A percentile compares a stretch with the other conserved stretches of the same genome.
Conservation (phyloP, 2,888 invertebrate genomes). For the Mantis religiosa region DNA sequence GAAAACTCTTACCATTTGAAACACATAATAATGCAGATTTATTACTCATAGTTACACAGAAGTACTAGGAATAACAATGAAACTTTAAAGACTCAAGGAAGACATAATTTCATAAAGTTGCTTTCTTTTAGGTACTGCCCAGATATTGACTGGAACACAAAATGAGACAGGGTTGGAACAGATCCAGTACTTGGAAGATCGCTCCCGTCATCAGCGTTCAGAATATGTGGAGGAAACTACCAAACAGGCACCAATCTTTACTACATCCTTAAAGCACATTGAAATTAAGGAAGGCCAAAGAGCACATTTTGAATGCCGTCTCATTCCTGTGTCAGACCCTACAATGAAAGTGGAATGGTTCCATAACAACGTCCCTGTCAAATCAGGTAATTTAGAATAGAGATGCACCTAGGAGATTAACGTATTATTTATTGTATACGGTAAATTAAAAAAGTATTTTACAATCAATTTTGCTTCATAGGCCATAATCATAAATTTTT, state of each 20-base stretch:
- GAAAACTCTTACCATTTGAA: no score
- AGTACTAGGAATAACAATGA: background rate
- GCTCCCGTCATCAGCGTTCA: constrained; percentile 68
- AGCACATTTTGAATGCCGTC: constrained; percentile 89
- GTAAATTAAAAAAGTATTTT: background rate
- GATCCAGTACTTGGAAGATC: constrained; percentile 85
- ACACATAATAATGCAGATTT: no score
- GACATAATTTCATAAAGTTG: background rate
- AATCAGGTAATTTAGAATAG: constrained; percentile 59
- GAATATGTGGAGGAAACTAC: constrained; percentile 78
- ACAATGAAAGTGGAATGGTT: constrained; percentile 95
- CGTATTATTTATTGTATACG: background rate
- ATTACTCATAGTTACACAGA: background rate
- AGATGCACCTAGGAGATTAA: background rate
- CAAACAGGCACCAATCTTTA: constrained; percentile 89
- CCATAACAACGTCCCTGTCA: constrained; percentile 83
- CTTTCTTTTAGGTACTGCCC: constrained; percentile 50
- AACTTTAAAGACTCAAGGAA: background rate
- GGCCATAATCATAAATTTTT: background rate
- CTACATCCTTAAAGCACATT: constrained; percentile 84
- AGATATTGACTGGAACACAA: constrained; percentile 79
- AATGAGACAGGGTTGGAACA: constrained; percentile 85
- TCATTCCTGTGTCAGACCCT: constrained; percentile 90
- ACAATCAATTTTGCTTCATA: background rate
- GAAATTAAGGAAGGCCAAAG: constrained; percentile 92